phyloP scores from a whole-genome alignment of 2,888 invertebrate genomes.

The Salpingus planirostris region DNA sequence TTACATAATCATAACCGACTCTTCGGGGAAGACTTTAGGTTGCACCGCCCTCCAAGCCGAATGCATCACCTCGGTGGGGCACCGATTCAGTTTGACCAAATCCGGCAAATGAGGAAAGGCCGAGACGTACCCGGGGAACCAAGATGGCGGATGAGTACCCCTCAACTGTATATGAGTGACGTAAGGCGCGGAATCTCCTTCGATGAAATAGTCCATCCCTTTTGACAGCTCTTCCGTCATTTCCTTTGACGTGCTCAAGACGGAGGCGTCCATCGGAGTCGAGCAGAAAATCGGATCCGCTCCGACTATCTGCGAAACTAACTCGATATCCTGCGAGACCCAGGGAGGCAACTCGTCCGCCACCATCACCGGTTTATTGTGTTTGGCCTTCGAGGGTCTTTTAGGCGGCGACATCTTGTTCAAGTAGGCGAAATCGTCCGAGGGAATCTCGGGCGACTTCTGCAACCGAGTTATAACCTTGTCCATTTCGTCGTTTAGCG shows the following conservation, averaged over 20 bases:
- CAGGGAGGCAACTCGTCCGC: conserved; percentile 5
- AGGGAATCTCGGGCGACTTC: conserved; percentile 1
- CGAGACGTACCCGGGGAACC: conserved; percentile 38
- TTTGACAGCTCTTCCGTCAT: conserved; percentile 20
- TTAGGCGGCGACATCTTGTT: too few relatives aligned
- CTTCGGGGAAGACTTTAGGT: conserved; percentile 34
- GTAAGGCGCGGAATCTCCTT: conserved; percentile 31
- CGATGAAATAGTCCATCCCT: conserved; percentile 34
- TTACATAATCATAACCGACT: conserved; percentile 18
- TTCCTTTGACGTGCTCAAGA: conserved; percentile 15
- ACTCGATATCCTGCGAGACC: conserved; percentile 3
- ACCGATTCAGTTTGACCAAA: conserved; percentile 27
- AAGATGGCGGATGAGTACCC: conserved; percentile 32
- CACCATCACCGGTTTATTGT: conserved; percentile 1
- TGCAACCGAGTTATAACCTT: too few relatives aligned
- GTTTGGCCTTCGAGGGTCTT: neutral
- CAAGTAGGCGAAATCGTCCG: too few relatives aligned
- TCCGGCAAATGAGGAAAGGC: conserved; percentile 34
- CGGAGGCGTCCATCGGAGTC: conserved; percentile 19
- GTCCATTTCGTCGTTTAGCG: conserved; percentile 24
- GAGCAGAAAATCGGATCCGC: conserved; percentile 23
- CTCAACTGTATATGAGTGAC: conserved; percentile 34
- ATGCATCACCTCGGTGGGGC: conserved; percentile 32
- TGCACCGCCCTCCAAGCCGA: conserved; percentile 36
- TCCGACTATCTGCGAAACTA: conserved; percentile 15